These are phyloP conservation scores for Threskiornis aethiopicus DNA, from an alignment of 2,797 vertebrate species.

Conservation along the genomic window DNA sequence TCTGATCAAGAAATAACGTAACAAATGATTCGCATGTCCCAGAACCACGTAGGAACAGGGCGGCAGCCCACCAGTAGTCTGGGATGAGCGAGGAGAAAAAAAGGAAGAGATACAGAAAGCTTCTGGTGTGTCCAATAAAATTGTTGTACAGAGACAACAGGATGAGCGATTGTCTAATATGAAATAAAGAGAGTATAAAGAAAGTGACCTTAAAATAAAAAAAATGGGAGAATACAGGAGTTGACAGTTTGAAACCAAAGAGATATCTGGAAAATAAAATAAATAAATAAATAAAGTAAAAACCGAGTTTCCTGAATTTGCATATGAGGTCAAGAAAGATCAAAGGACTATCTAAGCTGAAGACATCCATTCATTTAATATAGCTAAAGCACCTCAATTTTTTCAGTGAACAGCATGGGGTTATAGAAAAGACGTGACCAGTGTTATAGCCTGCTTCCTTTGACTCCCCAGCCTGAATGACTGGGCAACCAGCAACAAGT, in stretches of 20 bases:
- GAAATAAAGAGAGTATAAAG: neutral
- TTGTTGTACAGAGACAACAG: neutral
- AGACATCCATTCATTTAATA: neutral
- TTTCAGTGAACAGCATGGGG: neutral
- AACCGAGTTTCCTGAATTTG: neutral
- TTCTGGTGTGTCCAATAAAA: neutral
- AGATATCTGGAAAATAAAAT: neutral
- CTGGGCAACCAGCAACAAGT: neutral
- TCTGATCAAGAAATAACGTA: neutral
- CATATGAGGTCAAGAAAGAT: neutral
- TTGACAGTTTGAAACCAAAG: neutral
- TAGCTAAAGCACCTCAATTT: neutral
- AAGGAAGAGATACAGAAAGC: neutral
- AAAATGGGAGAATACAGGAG: neutral
- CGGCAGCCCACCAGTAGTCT: neutral
- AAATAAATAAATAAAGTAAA: neutral
- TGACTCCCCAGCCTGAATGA: neutral
- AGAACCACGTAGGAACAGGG: neutral
- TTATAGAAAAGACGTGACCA: neutral
- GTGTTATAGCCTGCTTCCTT: neutral
- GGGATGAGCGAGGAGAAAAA: neutral
- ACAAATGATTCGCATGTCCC: rapidly evolving
- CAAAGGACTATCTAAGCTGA: neutral
- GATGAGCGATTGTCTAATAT: too few species aligned
- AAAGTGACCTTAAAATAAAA: neutral